Evolutionary conservation across 2,888 invertebrate species (phyloP).

Genomic region (Himalopsyche japonica): DNA sequence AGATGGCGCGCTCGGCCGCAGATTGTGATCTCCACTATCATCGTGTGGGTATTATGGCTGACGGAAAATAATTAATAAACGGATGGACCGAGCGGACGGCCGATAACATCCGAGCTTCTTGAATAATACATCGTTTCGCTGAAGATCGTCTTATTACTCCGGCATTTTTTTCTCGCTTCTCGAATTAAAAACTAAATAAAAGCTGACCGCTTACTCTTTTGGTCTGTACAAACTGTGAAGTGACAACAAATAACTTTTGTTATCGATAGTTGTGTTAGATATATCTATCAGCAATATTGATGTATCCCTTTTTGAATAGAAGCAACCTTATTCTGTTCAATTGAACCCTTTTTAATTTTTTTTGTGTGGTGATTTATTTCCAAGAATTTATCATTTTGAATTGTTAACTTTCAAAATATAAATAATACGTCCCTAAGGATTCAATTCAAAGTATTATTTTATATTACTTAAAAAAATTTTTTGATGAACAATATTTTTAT

Average conservation of each 20-base stretch:
- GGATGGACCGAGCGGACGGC: slow-evolving; percentile 5
- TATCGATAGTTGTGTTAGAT: no score
- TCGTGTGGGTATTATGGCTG: slow-evolving; percentile 31
- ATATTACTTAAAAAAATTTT: no score
- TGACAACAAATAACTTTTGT: not conserved
- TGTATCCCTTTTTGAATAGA: no score
- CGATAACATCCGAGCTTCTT: slow-evolving; percentile 4
- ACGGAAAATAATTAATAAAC: slow-evolving; percentile 32
- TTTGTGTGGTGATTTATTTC: no score
- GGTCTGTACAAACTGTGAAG: not conserved
- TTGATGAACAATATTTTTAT: no score
- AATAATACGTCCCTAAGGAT: no score
- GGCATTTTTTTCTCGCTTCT: not conserved
- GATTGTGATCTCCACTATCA: slow-evolving; percentile 32
- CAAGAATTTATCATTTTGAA: no score
- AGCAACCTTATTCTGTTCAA: no score
- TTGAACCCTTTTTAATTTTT: no score
- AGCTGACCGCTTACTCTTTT: not conserved
- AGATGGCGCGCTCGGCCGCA: slow-evolving; percentile 22
- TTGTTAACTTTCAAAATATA: no score
- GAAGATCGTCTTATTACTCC: slow-evolving; percentile 6
- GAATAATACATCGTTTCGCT: slow-evolving; percentile 9
- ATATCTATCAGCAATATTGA: no score
- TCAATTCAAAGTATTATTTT: no score
- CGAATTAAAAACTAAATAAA: not conserved